Base-by-base conservation (phyloP, 2,113 vertebrate genomes). In the Dascyllus trimaculatus region DNA sequence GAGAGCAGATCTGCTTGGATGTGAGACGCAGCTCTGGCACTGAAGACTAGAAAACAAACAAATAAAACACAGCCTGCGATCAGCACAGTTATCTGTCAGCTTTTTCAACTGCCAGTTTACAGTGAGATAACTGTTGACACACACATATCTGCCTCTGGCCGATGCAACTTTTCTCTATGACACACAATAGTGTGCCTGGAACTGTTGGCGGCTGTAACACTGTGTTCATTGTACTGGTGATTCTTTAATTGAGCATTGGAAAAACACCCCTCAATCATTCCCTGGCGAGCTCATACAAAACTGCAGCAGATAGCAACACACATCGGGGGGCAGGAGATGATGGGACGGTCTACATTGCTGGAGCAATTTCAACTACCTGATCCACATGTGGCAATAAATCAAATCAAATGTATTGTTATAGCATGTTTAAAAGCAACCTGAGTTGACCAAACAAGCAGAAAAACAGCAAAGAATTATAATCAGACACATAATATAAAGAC, bases 161-260 rank as follows among this genome's bases (percentile, higher is more conserved):
- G 73, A 58, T 61, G 53, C 56, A 86, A 79, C 68, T 78, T 87
- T 54, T 78, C 71, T 85, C 76, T 75, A 40, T 51, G 53, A 78
- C 38, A 85, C 78, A 88, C 18, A 18, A 89, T 77, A 57, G 84
- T 83, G 88, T 90, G 90, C 89, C 91, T 88, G 88, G 88, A 80
- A 86, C 89, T 88, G 85, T 80, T 87, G 78, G 74, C 35, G 52
- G 75, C 74, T 72, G 77, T 64, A 85, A 93, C 91, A 94, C 80
- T 82, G 88, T 78, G 75, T 61, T 75, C 86, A 89, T 93, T 93
- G 91, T 93, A 86, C 84, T 80, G 75, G 56, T 52, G 75, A 80
- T 70, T 77, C 54, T 81, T 88, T 85, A 85, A 92, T 59, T 68
- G 75, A 84, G 84, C 71, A 90, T 21, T 88, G 75, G 78, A 78